phyloP scores from a whole-genome alignment of 1,140 invertebrate genomes.

The Drosophila kurseongensis region DNA sequence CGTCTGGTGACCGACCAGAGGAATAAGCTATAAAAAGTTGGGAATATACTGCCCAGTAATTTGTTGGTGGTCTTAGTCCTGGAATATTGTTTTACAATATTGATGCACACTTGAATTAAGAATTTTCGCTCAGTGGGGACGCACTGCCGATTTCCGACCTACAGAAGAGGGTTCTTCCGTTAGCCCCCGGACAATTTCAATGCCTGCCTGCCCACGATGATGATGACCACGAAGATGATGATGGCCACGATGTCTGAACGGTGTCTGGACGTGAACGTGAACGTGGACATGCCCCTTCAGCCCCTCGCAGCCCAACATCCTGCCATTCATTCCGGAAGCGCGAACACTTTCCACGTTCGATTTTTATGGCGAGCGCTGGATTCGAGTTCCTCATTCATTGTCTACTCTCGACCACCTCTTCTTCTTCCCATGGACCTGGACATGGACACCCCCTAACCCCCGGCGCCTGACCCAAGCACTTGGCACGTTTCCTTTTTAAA shows the following conservation, averaged over 20 bases:
- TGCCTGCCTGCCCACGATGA: slow-evolving; percentile 44
- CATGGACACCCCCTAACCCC: slow-evolving; percentile 12
- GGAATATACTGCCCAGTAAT: no score
- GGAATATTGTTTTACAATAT: no score
- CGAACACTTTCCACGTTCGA: slow-evolving; percentile 67
- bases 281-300: slow-evolving; percentile 26
- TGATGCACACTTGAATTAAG: no score
- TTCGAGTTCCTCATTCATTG: slow-evolving; percentile 77
- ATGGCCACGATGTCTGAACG: slow-evolving; percentile 53
- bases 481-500: slow-evolving; percentile 82
- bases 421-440: slow-evolving; percentile 11
- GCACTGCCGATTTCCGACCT: slow-evolving; percentile 68
- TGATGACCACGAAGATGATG: slow-evolving; percentile 46
- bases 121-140: slow-evolving; percentile 30
- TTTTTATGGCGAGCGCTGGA: slow-evolving; percentile 72
- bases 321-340: slow-evolving; percentile 53
- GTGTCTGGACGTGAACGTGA: slow-evolving; percentile 70
- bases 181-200: slow-evolving; percentile 43
- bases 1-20: no score
- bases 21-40: no score
- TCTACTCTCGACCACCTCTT: slow-evolving; percentile 33
- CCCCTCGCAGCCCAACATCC: slow-evolving; percentile 17
- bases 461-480: slow-evolving; percentile 53
- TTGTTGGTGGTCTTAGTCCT: no score
- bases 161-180: slow-evolving; percentile 32